These are phyloP conservation scores for Bathynomus jamesi DNA, from an alignment of 1,140 invertebrate genomes.

Conservation along the genomic window DNA sequence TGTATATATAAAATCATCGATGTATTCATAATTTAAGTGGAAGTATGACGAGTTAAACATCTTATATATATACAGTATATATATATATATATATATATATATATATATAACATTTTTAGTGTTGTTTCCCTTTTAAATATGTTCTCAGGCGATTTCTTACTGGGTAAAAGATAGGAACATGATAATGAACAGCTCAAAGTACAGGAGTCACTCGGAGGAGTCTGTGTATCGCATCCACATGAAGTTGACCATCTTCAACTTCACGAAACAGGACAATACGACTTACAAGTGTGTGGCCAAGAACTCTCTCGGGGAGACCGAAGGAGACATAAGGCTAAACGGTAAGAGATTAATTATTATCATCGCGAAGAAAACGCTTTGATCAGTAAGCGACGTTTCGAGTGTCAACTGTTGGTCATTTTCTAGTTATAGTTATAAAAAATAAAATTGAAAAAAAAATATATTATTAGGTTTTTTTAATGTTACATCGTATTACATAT, in stretches of 20 bases:
- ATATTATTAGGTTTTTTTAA: neutral
- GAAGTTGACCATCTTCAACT: constrained; percentile 43
- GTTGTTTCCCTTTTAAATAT: too few species aligned
- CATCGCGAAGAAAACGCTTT: too few species aligned
- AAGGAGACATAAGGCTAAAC: constrained; percentile 81
- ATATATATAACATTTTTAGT: neutral
- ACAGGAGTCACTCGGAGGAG: constrained; percentile 19
- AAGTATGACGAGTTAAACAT: too few species aligned
- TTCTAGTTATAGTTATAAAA: neutral
- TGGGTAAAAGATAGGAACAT: constrained; percentile 19
- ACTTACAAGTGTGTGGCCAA: constrained; percentile 55
- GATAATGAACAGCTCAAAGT: constrained; percentile 12
- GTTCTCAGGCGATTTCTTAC: constrained; percentile 15
- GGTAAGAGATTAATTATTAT: too few species aligned
- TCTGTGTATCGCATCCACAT: constrained; percentile 42
- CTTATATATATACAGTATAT: neutral
- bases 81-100: constrained; percentile 4
- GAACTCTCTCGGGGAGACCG: constrained; percentile 87
- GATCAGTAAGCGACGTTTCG: too few species aligned
- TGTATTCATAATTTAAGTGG: too few species aligned
- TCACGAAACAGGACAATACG: constrained; percentile 45
- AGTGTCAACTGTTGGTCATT: neutral
- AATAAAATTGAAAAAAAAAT: neutral
- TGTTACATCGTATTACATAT: neutral
- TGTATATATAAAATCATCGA: too few species aligned